These are phyloP conservation scores for Drosophila mercatorum DNA, from an alignment of 2,888 invertebrate genomes.

Conservation along the genomic window DNA sequence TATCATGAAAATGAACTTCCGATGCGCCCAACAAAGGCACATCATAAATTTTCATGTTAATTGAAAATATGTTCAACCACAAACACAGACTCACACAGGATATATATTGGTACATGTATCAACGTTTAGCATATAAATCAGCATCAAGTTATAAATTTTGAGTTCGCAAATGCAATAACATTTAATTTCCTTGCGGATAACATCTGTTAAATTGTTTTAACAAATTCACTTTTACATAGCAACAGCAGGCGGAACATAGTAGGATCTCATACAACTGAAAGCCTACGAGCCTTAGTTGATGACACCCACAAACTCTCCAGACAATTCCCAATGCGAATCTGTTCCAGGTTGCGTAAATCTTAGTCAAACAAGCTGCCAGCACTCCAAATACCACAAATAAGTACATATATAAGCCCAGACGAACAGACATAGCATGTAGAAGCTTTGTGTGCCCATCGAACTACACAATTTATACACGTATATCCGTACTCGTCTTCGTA, in stretches of 20 bases:
- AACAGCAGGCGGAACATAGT: slow-evolving; percentile 40
- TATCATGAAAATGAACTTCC: slow-evolving; percentile 52
- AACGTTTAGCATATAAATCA: slow-evolving; percentile 31
- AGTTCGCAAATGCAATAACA: slow-evolving; percentile 40
- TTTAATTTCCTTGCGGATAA: slow-evolving; percentile 71
- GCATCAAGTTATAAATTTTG: slow-evolving; percentile 22
- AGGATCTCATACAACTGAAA: slow-evolving; percentile 5
- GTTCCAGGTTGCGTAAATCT: slow-evolving; percentile 72
- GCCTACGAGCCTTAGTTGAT: neutral
- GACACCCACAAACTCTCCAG: neutral
- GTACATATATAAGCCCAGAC: slow-evolving; percentile 29
- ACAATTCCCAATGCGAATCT: slow-evolving; percentile 59
- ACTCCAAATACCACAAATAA: slow-evolving; percentile 33
- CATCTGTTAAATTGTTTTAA: slow-evolving; percentile 67
- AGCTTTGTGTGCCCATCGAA: slow-evolving; percentile 58
- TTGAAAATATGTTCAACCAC: slow-evolving; percentile 46
- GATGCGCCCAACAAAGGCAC: slow-evolving; percentile 34
- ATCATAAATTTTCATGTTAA: slow-evolving; percentile 60
- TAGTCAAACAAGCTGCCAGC: slow-evolving; percentile 45
- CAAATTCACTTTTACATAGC: slow-evolving; percentile 63
- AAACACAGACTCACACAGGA: slow-evolving; percentile 1
- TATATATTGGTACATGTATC: neutral
- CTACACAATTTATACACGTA: slow-evolving; percentile 28
- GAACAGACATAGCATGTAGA: slow-evolving; percentile 21
- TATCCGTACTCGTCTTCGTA: slow-evolving; percentile 10